Base-by-base conservation (phyloP, 2,797 vertebrate genomes). In the Poliocrania exsul region DNA sequence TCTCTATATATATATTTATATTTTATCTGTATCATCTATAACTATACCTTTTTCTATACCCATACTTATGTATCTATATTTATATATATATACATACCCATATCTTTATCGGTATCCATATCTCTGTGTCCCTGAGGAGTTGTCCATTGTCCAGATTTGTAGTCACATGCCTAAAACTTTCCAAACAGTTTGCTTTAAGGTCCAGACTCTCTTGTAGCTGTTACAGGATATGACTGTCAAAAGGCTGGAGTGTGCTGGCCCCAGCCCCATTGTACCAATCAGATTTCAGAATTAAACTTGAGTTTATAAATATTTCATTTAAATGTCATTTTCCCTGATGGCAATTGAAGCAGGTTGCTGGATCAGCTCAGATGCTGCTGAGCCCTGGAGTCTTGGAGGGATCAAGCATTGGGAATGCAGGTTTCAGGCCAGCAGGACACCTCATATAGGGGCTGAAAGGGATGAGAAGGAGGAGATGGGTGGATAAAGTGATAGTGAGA, bases 221-320 rank as follows among this genome's bases (percentile, higher is more conserved):
- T 47, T 88, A 10, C 0, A 58, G 54, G 35, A 61, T 50, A 24
- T 11, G 20, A 29, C 53, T 50, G 17, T n/a, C 25, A 61, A 37
- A 61, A 57, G 64, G 69, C 38, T 53, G 37, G 38, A 82, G n/a
- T 3, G 2, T 1, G 2, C 18, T 77, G 54, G 64, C 17, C 24
- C 19, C 31, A 50, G 40, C 12, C 28, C 6, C 5, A 5, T 8
- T 1, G 5, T 61, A 56, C 50, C 87, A 50, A 4, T 4, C 0
- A 0, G 42, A 47, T 80, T 89, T 54, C 33, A 66, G 69, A 87
- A 71, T 82, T 72, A 80, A 80, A 73, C 20, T 33, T 42, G 40
- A 13, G 33, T 80, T 92, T 88, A 56, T 88, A 80, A 85, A 44
- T 80, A n/a, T 64, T 91, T 87, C 5, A 62, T 82, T 77, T 65